Evolutionary conservation across 2,888 invertebrate species (phyloP).

Genomic region (Liopterus haemorrhoidalis): DNA sequence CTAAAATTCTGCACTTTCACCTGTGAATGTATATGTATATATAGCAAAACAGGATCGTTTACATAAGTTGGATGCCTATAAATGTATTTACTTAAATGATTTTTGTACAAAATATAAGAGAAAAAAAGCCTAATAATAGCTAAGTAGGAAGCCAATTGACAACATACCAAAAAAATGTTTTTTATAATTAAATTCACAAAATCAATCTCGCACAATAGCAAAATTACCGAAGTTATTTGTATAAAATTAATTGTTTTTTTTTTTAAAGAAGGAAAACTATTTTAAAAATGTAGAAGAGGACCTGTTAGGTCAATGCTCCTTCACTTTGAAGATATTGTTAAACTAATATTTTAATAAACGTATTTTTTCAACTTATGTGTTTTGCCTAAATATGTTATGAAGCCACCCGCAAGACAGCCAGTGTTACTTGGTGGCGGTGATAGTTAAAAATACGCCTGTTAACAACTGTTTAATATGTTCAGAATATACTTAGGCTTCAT

Average conservation of each 20-base stretch:
- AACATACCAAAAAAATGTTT: slow-evolving; percentile 19
- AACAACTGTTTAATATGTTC: too few species aligned
- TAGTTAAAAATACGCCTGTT: too few species aligned
- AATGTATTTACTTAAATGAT: slow-evolving; percentile 20
- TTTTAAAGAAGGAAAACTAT: neutral
- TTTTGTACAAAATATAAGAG: slow-evolving; percentile 22
- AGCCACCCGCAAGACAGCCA: too few species aligned
- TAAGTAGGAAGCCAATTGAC: slow-evolving; percentile 16
- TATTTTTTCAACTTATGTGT: too few species aligned
- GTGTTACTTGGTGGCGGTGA: too few species aligned
- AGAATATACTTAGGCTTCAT: too few species aligned
- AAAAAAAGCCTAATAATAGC: slow-evolving; percentile 18
- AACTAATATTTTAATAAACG: too few species aligned
- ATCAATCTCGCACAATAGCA: slow-evolving; percentile 23
- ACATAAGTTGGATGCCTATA: slow-evolving; percentile 17
- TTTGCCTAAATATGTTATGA: too few species aligned
- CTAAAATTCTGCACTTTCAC: neutral
- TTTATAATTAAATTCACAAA: slow-evolving; percentile 20
- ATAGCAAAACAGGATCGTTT: neutral
- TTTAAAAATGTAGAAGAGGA: too few species aligned
- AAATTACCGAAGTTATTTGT: slow-evolving; percentile 21
- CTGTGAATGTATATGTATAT: neutral
- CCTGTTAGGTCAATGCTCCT: too few species aligned
- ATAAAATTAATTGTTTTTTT: slow-evolving; percentile 19
- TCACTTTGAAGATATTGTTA: too few species aligned